phyloP scores from a whole-genome alignment of 1,140 invertebrate genomes.

The Orchesella cincta region DNA sequence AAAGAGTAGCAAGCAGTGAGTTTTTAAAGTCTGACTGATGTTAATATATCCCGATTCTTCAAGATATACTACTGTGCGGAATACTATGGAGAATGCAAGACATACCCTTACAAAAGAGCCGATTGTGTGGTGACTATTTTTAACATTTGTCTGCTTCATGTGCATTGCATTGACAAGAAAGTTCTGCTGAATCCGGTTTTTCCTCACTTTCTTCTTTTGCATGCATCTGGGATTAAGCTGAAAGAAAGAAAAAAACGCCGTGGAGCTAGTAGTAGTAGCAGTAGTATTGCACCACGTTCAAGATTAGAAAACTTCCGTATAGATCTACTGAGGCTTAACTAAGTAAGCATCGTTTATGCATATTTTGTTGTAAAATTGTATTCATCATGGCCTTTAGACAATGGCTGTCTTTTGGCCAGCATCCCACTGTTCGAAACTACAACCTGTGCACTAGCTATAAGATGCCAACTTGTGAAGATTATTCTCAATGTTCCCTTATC shows the following conservation, averaged over 20 bases:
- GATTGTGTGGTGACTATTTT: constrained; percentile 44
- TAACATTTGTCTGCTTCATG: constrained; percentile 23
- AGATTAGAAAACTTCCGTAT: background rate
- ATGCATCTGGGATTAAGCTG: background rate
- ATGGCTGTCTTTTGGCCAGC: background rate
- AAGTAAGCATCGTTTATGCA: background rate
- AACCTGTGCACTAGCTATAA: background rate
- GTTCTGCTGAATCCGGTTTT: background rate
- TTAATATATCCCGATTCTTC: background rate
- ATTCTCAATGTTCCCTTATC: no score
- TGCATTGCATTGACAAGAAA: background rate
- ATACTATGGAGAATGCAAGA: constrained; percentile 27
- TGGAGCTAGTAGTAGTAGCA: background rate
- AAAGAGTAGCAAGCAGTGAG: background rate
- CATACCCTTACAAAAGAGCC: constrained; percentile 41
- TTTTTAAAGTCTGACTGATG: background rate
- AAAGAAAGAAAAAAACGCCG: background rate
- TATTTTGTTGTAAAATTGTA: background rate
- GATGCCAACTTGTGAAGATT: no score
- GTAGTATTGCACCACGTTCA: background rate
- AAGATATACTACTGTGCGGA: constrained; percentile 26
- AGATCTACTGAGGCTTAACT: background rate
- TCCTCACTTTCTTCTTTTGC: background rate
- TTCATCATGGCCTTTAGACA: background rate
- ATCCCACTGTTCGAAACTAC: background rate